Evolutionary conservation across 2,797 vertebrate genomes (phyloP), one percentile per base, ranked within the genome.

Genomic region (Ispidina picta): DNA sequence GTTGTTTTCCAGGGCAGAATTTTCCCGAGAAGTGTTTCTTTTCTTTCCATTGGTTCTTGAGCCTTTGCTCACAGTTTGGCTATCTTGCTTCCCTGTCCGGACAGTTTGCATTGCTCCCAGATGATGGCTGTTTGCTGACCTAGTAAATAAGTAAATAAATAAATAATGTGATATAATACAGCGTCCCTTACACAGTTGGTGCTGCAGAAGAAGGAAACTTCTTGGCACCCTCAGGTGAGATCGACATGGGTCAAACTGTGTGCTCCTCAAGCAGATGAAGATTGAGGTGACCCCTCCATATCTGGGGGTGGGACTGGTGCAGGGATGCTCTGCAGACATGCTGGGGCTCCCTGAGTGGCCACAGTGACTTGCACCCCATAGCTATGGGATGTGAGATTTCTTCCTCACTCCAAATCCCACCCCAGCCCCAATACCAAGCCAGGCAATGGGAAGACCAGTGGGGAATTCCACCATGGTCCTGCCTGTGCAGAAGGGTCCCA

Each of bases 81-180:
- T 1, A 2, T 28, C 72, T 92, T 86, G 77, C 88, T 92, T 86
- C 80, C 77, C 77, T 3, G 14, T 86, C 80, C 80, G 93, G 89
- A 93, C 87, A 93, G 91, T 64, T 95, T 77, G 88, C 95, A 93
- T 92, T 92, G 83, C 91, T 95, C 62, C 68, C 93, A 94, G 71
- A 95, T 90, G 91, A 92, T 84, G 83, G 74, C 80, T 89, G 85
- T 89, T 89, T 86, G 88, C 58, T 1, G 31, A 62, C 23, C 58
- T 86, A 51, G 49, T 2, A 20, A 29, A 44, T 75, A 85, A 71
- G 75, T 56, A 56, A 60, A 37, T 23, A 51, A 28, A 33, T 39
- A 37, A 59, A 59, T 16, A 28, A 28, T 65, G 41, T 64, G 31
- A 68, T 75, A 49, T 75, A 83, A 83, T 86, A 83, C 72, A 63